Evolutionary conservation across 1,140 invertebrate genomes (phyloP).

Genomic region (Drosophila subpulchrella): DNA sequence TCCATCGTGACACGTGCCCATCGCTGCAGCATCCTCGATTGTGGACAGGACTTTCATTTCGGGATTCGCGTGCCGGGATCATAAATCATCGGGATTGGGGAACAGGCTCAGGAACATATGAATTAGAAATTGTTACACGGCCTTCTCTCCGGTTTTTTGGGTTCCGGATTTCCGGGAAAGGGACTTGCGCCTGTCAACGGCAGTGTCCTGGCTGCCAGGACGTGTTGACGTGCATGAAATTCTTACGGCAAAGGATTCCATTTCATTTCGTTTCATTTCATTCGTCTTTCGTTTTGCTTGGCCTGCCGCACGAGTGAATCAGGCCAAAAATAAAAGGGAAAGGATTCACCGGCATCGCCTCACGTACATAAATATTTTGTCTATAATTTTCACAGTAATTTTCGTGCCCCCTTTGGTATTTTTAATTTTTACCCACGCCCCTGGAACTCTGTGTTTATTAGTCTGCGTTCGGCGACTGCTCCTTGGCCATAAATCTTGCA

Average conservation of each 20-base stretch:
- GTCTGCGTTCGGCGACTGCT: conserved; percentile 69
- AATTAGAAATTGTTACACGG: conserved; percentile 79
- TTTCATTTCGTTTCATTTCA: conserved; percentile 62
- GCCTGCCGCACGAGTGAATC: conserved; percentile 66
- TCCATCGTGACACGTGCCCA: conserved; percentile 20
- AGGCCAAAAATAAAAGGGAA: conserved; percentile 41
- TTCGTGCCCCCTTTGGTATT: conserved; percentile 8
- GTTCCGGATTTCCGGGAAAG: conserved; percentile 21
- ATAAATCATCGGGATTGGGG: conserved; percentile 67
- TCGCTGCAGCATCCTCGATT: neutral
- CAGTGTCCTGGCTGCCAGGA: conserved; percentile 56
- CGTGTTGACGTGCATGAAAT: conserved; percentile 82
- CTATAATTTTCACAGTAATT: conserved; percentile 60
- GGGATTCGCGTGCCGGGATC: conserved; percentile 68
- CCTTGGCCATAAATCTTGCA: conserved; percentile 71
- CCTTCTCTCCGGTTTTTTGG: conserved; percentile 13
- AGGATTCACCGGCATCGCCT: conserved; percentile 42
- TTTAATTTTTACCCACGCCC: conserved; percentile 34
- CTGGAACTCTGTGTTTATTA: conserved; percentile 63
- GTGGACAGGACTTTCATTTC: conserved; percentile 59
- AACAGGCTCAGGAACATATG: conserved; percentile 65
- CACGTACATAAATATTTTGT: conserved; percentile 54
- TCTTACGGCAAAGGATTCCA: conserved; percentile 80
- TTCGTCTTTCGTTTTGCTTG: conserved; percentile 47
- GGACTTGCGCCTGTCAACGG: conserved; percentile 60